phyloP scores from a whole-genome alignment of 2,888 invertebrate genomes.

The Orgyia antiqua region DNA sequence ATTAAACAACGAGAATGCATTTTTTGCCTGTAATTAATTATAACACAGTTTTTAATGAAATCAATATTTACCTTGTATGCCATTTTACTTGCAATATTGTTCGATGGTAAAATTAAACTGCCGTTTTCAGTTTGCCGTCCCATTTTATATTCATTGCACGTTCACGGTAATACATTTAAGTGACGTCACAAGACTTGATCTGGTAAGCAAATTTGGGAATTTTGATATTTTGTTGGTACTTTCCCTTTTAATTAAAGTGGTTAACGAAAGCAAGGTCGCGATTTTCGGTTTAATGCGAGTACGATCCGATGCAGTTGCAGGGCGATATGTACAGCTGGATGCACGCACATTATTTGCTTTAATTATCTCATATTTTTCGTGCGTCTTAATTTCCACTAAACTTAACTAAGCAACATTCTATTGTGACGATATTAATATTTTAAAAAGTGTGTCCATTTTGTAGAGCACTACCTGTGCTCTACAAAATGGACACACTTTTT shows the following conservation, averaged over 20 bases:
- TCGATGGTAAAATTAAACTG: conserved; percentile 46
- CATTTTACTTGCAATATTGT: conserved; percentile 45
- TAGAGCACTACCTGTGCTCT: too few species aligned
- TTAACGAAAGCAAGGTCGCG: conserved; percentile 49
- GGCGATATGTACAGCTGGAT: too few species aligned
- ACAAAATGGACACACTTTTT: too few species aligned
- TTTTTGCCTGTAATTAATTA: too few species aligned
- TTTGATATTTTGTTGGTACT: conserved; percentile 50
- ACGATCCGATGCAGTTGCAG: conserved; percentile 1
- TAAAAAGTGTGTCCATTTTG: too few species aligned
- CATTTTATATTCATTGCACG: conserved; percentile 56
- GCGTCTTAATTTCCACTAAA: too few species aligned
- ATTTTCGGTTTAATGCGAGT: conserved; percentile 38
- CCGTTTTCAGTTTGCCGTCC: conserved; percentile 34
- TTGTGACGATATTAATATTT: too few species aligned
- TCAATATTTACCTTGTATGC: conserved; percentile 51
- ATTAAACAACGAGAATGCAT: too few species aligned
- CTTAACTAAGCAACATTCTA: too few species aligned
- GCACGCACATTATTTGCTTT: too few species aligned
- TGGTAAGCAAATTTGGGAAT: conserved; percentile 43
- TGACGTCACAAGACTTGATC: conserved; percentile 45
- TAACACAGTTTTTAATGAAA: too few species aligned
- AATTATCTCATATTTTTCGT: too few species aligned
- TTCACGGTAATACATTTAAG: conserved; percentile 38
- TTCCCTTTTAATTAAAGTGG: conserved; percentile 58